Percentiles rank a stretch among this genome's conserved stretches.
These are phyloP conservation scores for Brachypteracias leptosomus DNA, from an alignment of 2,113 vertebrate genomes.

Conservation along the genomic window DNA sequence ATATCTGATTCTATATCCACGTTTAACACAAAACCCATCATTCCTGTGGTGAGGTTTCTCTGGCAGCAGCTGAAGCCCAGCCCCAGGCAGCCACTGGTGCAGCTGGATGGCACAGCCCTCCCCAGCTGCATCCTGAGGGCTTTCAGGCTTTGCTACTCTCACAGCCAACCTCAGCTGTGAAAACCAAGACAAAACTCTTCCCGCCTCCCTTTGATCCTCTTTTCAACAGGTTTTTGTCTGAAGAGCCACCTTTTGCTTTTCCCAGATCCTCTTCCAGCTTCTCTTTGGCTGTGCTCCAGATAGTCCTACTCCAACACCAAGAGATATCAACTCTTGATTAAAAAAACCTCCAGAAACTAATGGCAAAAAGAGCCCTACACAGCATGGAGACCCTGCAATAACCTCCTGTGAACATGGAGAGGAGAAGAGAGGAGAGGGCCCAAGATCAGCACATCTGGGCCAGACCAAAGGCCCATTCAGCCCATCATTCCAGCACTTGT, in stretches of 20 bases:
- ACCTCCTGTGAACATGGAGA: neutral
- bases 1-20: neutral
- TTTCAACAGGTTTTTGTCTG: neutral
- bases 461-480: neutral
- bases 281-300: neutral
- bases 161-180: neutral
- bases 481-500: neutral
- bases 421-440: neutral
- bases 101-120: neutral
- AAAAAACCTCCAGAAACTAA: neutral
- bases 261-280: neutral
- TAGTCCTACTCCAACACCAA: neutral
- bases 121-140: neutral
- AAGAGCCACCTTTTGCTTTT: neutral
- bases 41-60: neutral
- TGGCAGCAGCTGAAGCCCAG: neutral
- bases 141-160: neutral
- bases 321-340: neutral
- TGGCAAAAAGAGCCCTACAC: neutral
- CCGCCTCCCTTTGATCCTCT: neutral
- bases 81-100: neutral
- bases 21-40: neutral
- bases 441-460: neutral
- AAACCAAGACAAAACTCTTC: neutral
- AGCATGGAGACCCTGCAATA: neutral